Conservation (phyloP, 2,113 vertebrate species). For the Manacus vitellinus region DNA sequence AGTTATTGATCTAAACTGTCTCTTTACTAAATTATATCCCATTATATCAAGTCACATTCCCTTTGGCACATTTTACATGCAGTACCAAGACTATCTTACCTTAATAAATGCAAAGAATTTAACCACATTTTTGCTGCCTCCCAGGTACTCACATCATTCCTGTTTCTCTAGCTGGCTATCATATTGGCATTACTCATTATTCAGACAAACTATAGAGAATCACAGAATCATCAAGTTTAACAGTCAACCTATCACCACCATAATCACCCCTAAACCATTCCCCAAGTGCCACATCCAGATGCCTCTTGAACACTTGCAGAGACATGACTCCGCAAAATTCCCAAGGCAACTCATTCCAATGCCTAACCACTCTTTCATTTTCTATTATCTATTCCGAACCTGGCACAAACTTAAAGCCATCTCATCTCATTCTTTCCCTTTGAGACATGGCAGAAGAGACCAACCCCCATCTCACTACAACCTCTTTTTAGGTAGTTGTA, state of each 20-base stretch:
- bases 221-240: background rate
- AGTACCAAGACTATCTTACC: background rate
- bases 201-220: background rate
- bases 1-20: conserved; percentile 12
- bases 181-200: background rate
- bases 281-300: background rate
- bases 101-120: background rate
- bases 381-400: background rate
- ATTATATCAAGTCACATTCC: background rate
- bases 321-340: background rate
- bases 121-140: background rate
- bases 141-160: background rate
- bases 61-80: background rate
- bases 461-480: background rate
- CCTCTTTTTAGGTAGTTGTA: background rate
- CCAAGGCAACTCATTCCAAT: background rate
- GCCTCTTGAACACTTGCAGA: background rate
- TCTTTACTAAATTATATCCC: conserved; percentile 24
- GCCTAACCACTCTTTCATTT: background rate
- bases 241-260: background rate
- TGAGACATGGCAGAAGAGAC: background rate
- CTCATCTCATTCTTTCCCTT: background rate
- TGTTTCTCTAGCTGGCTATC: background rate
- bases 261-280: background rate
- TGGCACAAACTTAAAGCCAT: background rate